A percentile compares a stretch with the other conserved stretches of the same genome.
phyloP scores from a whole-genome alignment of 2,888 invertebrate species.

The Leptinotarsa haldemani region DNA sequence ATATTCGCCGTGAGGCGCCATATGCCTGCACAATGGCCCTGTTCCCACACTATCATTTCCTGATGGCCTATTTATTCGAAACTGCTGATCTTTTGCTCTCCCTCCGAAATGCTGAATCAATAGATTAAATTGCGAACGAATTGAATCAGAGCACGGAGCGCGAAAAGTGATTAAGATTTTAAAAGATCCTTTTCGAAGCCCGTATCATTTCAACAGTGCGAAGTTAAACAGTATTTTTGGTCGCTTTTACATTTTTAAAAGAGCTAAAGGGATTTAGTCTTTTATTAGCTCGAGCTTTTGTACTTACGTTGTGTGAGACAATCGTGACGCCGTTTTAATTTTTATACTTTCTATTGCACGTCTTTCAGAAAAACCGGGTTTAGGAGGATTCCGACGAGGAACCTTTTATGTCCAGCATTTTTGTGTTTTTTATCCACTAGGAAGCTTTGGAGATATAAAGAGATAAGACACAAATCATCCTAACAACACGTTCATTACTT shows the following conservation, averaged over 20 bases:
- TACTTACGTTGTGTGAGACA: conserved; percentile 57
- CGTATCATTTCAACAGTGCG: conserved; percentile 61
- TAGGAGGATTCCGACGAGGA: conserved; percentile 15
- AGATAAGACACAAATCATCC: too few species aligned
- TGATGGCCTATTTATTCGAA: conserved; percentile 57
- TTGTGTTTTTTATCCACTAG: conserved; percentile 40
- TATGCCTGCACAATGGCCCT: conserved; percentile 62
- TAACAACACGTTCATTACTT: too few species aligned
- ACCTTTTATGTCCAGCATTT: conserved; percentile 18
- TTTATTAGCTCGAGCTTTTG: conserved; percentile 61
- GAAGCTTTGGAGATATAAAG: neutral
- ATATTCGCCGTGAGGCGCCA: conserved; percentile 51
- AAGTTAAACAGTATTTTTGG: conserved; percentile 63
- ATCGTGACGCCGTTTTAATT: conserved; percentile 60
- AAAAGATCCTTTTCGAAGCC: conserved; percentile 56
- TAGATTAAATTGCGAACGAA: conserved; percentile 64
- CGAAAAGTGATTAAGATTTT: conserved; percentile 66
- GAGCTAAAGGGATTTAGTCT: conserved; percentile 62
- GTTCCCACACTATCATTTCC: conserved; percentile 64
- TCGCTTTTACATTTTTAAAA: conserved; percentile 63
- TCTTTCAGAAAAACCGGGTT: conserved; percentile 36
- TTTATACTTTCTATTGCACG: conserved; percentile 50
- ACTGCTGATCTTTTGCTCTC: conserved; percentile 64
- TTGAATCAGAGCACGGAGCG: conserved; percentile 60
- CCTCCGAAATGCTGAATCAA: conserved; percentile 64